These are phyloP conservation scores for Drosophila cyrtoloma DNA, from an alignment of 2,888 invertebrate species.

Conservation along the genomic window DNA sequence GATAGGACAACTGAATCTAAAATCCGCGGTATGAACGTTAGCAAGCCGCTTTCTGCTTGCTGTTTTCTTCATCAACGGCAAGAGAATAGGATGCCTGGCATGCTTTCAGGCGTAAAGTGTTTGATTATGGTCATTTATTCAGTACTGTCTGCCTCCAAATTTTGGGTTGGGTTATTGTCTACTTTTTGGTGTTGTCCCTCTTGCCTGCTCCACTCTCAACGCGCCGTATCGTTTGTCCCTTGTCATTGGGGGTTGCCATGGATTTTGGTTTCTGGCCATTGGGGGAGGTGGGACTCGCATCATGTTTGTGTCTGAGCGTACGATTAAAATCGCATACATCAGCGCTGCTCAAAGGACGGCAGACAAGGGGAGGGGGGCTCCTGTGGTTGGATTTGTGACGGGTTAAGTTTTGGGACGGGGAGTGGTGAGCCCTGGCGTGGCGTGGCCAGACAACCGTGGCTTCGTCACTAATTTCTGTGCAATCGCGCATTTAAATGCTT, in stretches of 20 bases:
- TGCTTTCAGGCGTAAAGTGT: conserved; percentile 82
- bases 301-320: conserved; percentile 74
- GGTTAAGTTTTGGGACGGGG: background rate
- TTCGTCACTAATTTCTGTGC: conserved; percentile 71
- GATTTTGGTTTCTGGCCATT: conserved; percentile 59
- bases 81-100: conserved; percentile 38
- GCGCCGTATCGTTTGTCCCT: conserved; percentile 50
- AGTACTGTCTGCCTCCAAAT: conserved; percentile 49
- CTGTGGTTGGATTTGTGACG: conserved; percentile 22
- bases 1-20: conserved; percentile 22
- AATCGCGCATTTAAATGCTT: conserved; percentile 69
- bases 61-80: conserved; percentile 16
- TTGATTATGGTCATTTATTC: conserved; percentile 82
- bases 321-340: conserved; percentile 79
- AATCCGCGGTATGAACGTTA: conserved; percentile 32
- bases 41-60: conserved; percentile 42
- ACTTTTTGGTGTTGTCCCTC: conserved; percentile 29
- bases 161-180: conserved; percentile 53
- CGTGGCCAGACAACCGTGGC: conserved; percentile 56
- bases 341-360: conserved; percentile 47
- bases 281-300: conserved; percentile 24
- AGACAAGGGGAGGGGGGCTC: conserved; percentile 20
- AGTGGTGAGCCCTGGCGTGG: conserved; percentile 2
- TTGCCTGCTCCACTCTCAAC: conserved; percentile 22
- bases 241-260: conserved; percentile 58